Base-by-base conservation (phyloP, 2,113 vertebrate genomes). In the Elaphurus davidianus region DNA sequence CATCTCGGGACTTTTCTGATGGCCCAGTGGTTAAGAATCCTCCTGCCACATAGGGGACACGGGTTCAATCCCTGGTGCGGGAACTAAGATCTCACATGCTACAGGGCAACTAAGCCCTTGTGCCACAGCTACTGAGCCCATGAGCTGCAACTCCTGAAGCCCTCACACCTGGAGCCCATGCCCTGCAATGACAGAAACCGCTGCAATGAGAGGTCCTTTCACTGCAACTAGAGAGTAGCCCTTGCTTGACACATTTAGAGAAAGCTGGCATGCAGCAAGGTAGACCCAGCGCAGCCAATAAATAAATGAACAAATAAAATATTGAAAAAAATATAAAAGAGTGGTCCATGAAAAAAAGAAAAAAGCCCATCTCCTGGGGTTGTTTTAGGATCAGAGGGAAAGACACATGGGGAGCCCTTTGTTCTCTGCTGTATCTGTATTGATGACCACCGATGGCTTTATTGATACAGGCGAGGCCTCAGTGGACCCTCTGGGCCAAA, bases 371-470 rank as follows among this genome's bases (percentile, higher is more conserved):
- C 40, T 57, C 19, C n/a, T 21, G 52, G n/a, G 91, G 30, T 21
- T 47, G 40, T 76, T 59, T 71, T 21, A 55, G 81, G 28, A 13
- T 50, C 47, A 52, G 50, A 47, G 60, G 52, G 50, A 7, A 55
- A 8, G 52, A 40, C 52, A 60, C 6, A 0, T 1, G 54, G 7
- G 36, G 14, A 16, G 40, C 15, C 17, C 28, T 59, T 43, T 59
- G 28, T 36, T 45, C 55, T n/a, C 60, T 43, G 45, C 43, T 19
- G 2, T 76, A 17, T 52, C 30, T 52, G 45, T 40, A 43, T 43
- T 62, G 9, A 17, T 64, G 19, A 64, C 59, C 1, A 1, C 6
- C 0, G 13, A 7, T 12, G 2, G 14, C 19, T 59, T 25, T 5
- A 36, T 2, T 15, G 17, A 64, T 27, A 23, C 25, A 2, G 3